These are phyloP conservation scores for Lytechinus pictus DNA, from an alignment of 35 echinoderm and acorn worm genomes.

Conservation along the genomic window DNA sequence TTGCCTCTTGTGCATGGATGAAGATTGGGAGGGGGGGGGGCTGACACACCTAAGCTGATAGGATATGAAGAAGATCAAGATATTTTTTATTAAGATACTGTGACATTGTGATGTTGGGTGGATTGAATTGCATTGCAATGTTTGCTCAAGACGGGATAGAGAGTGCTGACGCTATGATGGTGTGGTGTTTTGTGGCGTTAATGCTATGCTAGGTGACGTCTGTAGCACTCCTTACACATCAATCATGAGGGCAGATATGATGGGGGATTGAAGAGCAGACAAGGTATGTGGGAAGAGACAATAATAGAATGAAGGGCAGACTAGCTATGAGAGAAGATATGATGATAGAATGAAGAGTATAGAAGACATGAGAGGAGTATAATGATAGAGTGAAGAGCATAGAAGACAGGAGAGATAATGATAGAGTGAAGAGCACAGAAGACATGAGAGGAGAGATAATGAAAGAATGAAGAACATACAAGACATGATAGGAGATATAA, in stretches of 20 bases:
- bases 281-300: neutral
- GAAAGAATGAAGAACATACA: too few relatives aligned
- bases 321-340: too few relatives aligned
- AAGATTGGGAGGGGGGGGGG: neutral
- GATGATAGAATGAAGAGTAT: neutral
- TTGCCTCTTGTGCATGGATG: neutral
- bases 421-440: neutral
- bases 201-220: constrained; percentile 1
- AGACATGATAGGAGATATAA: too few relatives aligned
- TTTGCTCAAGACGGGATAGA: neutral
- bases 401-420: neutral
- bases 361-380: neutral
- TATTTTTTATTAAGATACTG: neutral
- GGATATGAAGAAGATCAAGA: neutral
- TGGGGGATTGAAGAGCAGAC: neutral
- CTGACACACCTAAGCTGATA: neutral
- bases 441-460: too few relatives aligned
- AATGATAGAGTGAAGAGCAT: neutral
- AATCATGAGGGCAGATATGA: neutral
- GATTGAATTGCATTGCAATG: neutral
- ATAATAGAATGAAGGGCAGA: neutral
- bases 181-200: neutral
- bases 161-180: neutral
- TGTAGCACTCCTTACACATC: neutral
- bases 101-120: constrained; percentile 10